Percentiles rank a stretch among this genome's conserved stretches.
These are phyloP conservation scores for Octodon degus DNA, from an alignment of 2,113 vertebrate genomes.

Conservation along the genomic window DNA sequence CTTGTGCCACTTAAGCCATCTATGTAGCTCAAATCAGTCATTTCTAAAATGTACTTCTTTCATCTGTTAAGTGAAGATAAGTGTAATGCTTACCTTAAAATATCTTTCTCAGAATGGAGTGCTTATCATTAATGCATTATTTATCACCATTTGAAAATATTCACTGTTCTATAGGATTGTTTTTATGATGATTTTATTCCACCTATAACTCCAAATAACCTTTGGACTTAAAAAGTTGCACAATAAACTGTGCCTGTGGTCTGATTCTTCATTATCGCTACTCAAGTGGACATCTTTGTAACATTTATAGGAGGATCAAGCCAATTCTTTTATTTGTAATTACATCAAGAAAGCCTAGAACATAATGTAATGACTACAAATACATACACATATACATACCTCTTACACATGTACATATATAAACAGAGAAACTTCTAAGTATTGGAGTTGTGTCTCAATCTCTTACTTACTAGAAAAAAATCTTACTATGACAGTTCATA, in stretches of 20 bases:
- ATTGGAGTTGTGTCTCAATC: background rate
- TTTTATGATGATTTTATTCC: background rate
- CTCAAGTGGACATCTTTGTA: background rate
- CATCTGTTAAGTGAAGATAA: background rate
- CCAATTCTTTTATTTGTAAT: background rate
- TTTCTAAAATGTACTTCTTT: background rate
- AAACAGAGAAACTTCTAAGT: rapidly evolving
- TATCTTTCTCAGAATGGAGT: background rate
- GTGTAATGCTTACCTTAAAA: background rate
- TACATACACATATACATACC: rapidly evolving
- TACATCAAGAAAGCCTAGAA: background rate
- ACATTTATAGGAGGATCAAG: background rate
- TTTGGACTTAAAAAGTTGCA: background rate
- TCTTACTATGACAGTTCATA: background rate
- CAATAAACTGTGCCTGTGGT: background rate
- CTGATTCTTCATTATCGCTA: background rate
- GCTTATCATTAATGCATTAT: background rate
- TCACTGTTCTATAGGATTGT: background rate
- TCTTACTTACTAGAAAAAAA: background rate
- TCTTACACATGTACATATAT: background rate
- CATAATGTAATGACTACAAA: background rate
- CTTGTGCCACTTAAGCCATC: too few relatives aligned
- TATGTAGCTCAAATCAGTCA: too few relatives aligned
- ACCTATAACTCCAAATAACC: background rate
- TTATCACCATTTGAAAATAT: background rate